Evolutionary conservation across 2,113 vertebrate species (phyloP).

Genomic region (Zonotrichia leucophrys): DNA sequence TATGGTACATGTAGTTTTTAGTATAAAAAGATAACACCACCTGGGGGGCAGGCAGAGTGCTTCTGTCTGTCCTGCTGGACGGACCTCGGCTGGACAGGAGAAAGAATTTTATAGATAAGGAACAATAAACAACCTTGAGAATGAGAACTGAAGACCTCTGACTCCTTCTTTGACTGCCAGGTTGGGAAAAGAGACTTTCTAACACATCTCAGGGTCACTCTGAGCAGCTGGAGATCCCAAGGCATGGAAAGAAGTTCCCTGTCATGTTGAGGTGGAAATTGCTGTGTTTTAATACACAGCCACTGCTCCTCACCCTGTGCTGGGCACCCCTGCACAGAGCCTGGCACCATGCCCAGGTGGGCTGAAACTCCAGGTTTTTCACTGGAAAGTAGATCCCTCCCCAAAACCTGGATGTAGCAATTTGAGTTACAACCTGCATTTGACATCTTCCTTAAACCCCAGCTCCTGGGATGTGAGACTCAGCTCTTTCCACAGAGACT

Average conservation of each 20-base stretch:
- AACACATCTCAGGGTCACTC: too few species aligned
- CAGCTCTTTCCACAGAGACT: background rate
- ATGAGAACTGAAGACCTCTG: too few species aligned
- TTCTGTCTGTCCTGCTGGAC: too few species aligned
- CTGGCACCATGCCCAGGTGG: background rate
- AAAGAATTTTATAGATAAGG: too few species aligned
- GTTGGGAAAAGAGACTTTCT: too few species aligned
- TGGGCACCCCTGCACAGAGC: background rate
- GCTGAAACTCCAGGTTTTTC: background rate
- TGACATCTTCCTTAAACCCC: background rate
- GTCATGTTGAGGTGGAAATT: background rate
- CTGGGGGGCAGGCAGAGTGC: too few species aligned
- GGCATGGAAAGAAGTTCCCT: background rate
- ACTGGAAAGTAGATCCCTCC: background rate
- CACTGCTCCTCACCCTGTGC: background rate
- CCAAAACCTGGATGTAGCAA: background rate
- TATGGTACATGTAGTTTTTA: too few species aligned
- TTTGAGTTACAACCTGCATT: background rate
- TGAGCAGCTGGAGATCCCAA: too few species aligned
- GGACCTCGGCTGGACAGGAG: too few species aligned
- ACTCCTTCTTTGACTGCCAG: too few species aligned
- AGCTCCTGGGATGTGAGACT: background rate
- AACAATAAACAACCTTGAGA: too few species aligned
- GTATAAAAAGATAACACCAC: too few species aligned
- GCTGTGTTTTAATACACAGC: background rate